Conservation (phyloP, 2,888 invertebrate genomes). For the Papilio protenor region DNA sequence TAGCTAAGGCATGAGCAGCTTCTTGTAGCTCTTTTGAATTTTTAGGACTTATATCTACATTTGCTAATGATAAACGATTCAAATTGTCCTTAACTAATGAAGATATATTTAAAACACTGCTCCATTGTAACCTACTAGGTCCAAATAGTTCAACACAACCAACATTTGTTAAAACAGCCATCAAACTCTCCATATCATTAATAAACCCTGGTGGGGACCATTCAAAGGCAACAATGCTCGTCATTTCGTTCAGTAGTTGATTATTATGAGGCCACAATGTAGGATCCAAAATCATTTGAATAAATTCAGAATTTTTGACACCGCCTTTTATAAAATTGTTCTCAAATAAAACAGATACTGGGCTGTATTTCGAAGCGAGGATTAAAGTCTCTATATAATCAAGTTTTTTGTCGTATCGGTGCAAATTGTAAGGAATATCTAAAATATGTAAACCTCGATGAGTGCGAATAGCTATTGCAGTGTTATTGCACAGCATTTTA, state of each 20-base stretch:
- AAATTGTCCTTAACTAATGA: conserved; percentile 53
- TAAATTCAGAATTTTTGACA: conserved; percentile 63
- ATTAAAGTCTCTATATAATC: conserved; percentile 62
- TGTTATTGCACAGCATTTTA: conserved; percentile 61
- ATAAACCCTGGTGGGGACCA: conserved; percentile 67
- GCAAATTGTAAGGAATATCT: conserved; percentile 62
- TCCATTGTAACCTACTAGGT: conserved; percentile 56
- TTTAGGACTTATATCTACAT: conserved; percentile 46
- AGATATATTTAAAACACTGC: conserved; percentile 60
- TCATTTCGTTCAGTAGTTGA: conserved; percentile 63
- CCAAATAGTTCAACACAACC: conserved; percentile 67
- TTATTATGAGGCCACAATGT: conserved; percentile 70
- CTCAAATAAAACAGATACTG: conserved; percentile 60
- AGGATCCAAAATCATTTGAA: conserved; percentile 68
- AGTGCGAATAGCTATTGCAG: conserved; percentile 59
- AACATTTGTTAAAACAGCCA: conserved; percentile 70
- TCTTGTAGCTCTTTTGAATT: conserved; percentile 59
- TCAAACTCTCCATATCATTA: conserved; percentile 55
- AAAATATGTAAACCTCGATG: conserved; percentile 66
- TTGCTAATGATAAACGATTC: conserved; percentile 41
- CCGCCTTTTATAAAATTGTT: conserved; percentile 54
- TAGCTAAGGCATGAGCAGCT: conserved; percentile 58
- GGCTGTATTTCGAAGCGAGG: conserved; percentile 59
- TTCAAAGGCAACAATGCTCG: conserved; percentile 56
- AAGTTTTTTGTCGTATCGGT: conserved; percentile 66